phyloP scores from a whole-genome alignment of 2,888 invertebrate genomes.

The Hypena proboscidalis region DNA sequence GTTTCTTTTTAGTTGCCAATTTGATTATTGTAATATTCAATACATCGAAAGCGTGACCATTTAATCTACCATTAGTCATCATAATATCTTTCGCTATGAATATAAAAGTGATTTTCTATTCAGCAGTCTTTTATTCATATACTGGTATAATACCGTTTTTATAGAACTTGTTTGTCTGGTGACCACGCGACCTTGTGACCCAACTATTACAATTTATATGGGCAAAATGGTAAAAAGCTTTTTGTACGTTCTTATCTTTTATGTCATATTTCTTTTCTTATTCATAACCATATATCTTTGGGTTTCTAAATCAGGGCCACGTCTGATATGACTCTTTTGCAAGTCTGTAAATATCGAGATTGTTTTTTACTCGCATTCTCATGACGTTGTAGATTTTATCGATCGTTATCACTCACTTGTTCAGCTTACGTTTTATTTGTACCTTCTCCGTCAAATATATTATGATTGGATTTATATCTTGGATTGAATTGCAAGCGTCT shows the following conservation, averaged over 20 bases:
- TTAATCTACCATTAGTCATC: not conserved
- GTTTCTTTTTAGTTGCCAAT: too few species aligned
- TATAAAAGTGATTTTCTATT: not conserved
- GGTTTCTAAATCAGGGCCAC: slow-evolving; percentile 14
- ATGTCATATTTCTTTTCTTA: slow-evolving; percentile 8
- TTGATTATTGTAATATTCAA: not conserved
- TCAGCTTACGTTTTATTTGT: slow-evolving; percentile 44
- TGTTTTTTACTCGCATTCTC: slow-evolving; percentile 42
- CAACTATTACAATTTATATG: slow-evolving; percentile 17
- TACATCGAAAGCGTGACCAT: not conserved
- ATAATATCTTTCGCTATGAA: not conserved
- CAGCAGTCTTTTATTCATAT: slow-evolving; percentile 1
- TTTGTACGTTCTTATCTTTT: not conserved
- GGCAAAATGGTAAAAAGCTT: not conserved
- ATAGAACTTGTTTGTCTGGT: slow-evolving; percentile 19
- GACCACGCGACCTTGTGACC: slow-evolving; percentile 23
- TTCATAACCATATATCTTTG: slow-evolving; percentile 6
- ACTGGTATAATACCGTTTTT: slow-evolving; percentile 18
- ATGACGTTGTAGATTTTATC: slow-evolving; percentile 55
- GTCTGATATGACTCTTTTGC: slow-evolving; percentile 13
- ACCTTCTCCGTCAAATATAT: slow-evolving; percentile 28
- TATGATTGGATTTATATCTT: slow-evolving; percentile 38
- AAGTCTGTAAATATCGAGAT: slow-evolving; percentile 19
- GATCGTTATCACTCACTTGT: slow-evolving; percentile 55
- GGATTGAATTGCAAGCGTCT: slow-evolving; percentile 21